Conservation (phyloP, 2,888 invertebrate genomes). For the Drosophila testacea region DNA sequence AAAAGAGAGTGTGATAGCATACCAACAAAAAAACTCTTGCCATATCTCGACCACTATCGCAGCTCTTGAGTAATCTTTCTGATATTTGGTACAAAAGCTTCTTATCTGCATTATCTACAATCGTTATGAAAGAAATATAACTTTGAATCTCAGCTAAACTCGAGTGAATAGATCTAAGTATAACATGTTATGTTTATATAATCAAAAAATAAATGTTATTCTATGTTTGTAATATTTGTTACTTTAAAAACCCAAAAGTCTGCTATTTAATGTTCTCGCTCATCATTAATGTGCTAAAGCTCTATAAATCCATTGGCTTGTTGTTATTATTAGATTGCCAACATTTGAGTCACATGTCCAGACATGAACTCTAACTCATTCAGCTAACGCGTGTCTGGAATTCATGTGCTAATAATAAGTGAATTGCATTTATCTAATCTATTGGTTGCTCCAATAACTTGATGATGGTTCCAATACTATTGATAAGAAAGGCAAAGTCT, state of each 20-base stretch:
- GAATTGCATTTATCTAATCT: constrained; percentile 50
- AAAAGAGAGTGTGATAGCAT: not conserved
- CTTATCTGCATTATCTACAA: constrained; percentile 6
- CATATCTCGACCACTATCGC: constrained; percentile 17
- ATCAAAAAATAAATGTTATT: not conserved
- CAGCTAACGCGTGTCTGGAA: constrained; percentile 25
- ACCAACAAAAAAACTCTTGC: not conserved
- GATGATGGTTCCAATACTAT: constrained; percentile 39
- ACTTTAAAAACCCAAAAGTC: not conserved
- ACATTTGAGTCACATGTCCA: constrained; percentile 46
- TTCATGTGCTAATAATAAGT: constrained; percentile 42
- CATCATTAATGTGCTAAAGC: no score
- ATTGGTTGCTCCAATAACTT: constrained; percentile 30
- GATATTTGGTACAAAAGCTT: not conserved
- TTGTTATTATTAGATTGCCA: constrained; percentile 1
- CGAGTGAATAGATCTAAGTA: not conserved
- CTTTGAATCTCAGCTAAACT: not conserved
- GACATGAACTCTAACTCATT: constrained; percentile 6
- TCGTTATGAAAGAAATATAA: not conserved
- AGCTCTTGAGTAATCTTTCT: constrained; percentile 9
- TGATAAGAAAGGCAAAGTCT: constrained; percentile 21
- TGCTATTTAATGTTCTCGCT: not conserved
- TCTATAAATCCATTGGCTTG: constrained; percentile 14
- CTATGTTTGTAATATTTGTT: not conserved
- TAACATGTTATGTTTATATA: not conserved